phyloP scores from a whole-genome alignment of 23 tunicate species.

The Styela clava region DNA sequence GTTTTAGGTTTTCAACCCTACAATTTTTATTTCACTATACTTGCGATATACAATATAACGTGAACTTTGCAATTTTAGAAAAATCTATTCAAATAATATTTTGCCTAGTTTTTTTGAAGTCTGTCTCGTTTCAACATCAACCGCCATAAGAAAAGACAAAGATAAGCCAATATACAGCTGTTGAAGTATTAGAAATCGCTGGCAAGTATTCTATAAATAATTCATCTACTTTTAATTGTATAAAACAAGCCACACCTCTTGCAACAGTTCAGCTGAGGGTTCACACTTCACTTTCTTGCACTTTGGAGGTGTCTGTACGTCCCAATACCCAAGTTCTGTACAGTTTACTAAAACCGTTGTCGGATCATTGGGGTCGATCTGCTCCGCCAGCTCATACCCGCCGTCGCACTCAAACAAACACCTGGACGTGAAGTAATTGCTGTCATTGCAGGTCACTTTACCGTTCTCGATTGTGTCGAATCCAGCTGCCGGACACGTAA shows the following conservation, averaged over 20 bases:
- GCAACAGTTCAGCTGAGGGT: conserved; percentile 24
- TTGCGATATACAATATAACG: too few species aligned
- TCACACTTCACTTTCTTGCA: conserved; percentile 43
- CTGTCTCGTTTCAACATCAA: too few species aligned
- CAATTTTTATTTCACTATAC: too few species aligned
- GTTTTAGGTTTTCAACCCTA: too few species aligned
- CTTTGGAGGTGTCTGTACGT: conserved; percentile 34
- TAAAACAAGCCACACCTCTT: conserved; percentile 45
- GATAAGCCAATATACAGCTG: too few species aligned
- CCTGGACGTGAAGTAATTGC: conserved; percentile 29
- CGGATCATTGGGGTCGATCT: conserved; percentile 14
- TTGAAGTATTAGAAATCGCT: too few species aligned
- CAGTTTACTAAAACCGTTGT: conserved; percentile 28
- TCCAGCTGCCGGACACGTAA: conserved; percentile 48
- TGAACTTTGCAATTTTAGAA: too few species aligned
- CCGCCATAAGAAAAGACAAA: too few species aligned
- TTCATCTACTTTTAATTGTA: too few species aligned
- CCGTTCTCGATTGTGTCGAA: conserved; percentile 41
- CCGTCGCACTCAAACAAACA: conserved; percentile 60
- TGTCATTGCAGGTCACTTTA: conserved; percentile 41
- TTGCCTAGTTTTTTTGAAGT: too few species aligned
- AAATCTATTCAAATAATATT: too few species aligned
- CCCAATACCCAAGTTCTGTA: conserved; percentile 56
- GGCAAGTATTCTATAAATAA: too few species aligned
- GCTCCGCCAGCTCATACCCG: conserved; percentile 40